Percentiles rank a stretch among this genome's conserved stretches.
phyloP scores from a whole-genome alignment of 2,888 invertebrate genomes.

The Dendrolimus pini region DNA sequence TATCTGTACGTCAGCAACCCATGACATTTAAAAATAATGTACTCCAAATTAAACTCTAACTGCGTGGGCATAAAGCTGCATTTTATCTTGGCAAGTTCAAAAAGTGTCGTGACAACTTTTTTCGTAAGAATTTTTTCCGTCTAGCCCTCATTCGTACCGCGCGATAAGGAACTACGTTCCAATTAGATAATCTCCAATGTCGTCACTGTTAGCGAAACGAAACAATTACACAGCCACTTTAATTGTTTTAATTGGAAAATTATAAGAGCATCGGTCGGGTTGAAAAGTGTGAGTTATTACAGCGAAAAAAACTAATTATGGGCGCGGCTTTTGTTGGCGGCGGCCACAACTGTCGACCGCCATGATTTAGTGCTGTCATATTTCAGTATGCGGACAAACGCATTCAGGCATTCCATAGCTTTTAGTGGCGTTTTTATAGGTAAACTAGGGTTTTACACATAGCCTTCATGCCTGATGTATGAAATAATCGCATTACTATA shows the following conservation, averaged over 20 bases:
- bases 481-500: not conserved
- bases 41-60: no score
- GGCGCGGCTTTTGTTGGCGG: conserved; percentile 39
- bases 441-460: no score
- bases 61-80: no score
- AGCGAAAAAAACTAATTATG: conserved; percentile 58
- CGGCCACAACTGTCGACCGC: conserved; percentile 17
- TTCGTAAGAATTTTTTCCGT: no score
- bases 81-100: no score
- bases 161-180: no score
- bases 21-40: no score
- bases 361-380: conserved; percentile 35
- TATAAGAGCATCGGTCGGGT: not conserved
- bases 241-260: not conserved
- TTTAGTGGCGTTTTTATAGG: not conserved
- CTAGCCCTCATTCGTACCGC: no score
- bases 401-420: not conserved
- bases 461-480: no score
- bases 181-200: no score
- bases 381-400: not conserved
- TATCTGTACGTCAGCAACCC: no score
- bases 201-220: not conserved
- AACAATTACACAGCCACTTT: not conserved
- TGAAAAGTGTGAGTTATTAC: conserved; percentile 7
- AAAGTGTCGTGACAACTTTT: no score